Conservation (phyloP, 2,888 invertebrate genomes). For the Leucophenga montana region DNA sequence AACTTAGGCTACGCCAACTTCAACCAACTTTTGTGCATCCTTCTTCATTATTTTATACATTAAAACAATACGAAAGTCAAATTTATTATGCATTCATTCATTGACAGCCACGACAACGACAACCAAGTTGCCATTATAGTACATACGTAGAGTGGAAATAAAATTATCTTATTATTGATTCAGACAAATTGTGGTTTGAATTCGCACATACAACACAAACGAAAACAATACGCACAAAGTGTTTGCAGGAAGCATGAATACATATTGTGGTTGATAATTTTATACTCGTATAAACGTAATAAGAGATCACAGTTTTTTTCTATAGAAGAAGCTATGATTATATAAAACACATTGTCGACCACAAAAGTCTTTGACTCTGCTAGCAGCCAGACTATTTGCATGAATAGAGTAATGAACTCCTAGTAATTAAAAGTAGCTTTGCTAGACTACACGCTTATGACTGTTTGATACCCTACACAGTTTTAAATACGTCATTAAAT, state of each 20-base stretch:
- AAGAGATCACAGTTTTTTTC: not conserved
- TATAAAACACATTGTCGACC: slow-evolving; percentile 29
- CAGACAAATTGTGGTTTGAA: not conserved
- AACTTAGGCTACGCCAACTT: too few species aligned
- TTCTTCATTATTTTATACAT: too few species aligned
- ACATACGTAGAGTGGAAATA: not conserved
- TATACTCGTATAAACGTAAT: not conserved
- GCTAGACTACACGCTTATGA: too few species aligned
- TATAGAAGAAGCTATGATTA: not conserved
- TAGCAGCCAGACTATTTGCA: not conserved
- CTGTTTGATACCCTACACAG: too few species aligned
- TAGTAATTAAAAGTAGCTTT: too few species aligned
- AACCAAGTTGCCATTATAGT: not conserved
- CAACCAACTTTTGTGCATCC: too few species aligned
- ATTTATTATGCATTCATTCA: too few species aligned
- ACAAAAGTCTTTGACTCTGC: slow-evolving; percentile 25
- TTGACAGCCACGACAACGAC: not conserved
- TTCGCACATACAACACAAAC: too few species aligned
- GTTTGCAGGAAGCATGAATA: slow-evolving; percentile 5
- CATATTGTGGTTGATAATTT: not conserved
- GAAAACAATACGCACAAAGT: too few species aligned
- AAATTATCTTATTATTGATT: slow-evolving; percentile 3
- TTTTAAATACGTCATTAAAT: too few species aligned
- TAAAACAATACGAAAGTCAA: too few species aligned
- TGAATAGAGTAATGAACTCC: not conserved